These are phyloP conservation scores for Morpho deidamia DNA, from an alignment of 2,888 invertebrate genomes.

Conservation along the genomic window DNA sequence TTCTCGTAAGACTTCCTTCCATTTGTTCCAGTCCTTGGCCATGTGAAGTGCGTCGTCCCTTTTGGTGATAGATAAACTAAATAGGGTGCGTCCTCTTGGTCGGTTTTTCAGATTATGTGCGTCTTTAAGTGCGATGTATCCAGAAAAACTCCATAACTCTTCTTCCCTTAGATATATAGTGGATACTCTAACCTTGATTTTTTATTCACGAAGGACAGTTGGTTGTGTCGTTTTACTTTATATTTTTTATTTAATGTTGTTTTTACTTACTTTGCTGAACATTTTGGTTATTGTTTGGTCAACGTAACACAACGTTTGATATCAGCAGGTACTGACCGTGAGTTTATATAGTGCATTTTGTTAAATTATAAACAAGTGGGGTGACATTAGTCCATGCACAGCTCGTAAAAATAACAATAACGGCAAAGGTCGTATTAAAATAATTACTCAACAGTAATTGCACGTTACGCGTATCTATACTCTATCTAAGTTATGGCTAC, in stretches of 20 bases:
- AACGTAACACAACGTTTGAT: constrained; percentile 19
- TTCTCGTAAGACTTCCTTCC: too few species aligned
- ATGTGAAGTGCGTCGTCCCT: too few species aligned
- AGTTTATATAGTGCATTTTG: constrained; percentile 20
- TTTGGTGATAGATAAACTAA: too few species aligned
- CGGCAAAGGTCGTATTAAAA: constrained; percentile 14
- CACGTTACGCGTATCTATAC: constrained; percentile 3
- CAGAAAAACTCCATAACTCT: too few species aligned
- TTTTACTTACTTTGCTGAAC: constrained; percentile 17
- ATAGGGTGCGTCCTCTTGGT: too few species aligned
- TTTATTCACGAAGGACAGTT: too few species aligned
- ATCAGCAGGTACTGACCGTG: constrained; percentile 11
- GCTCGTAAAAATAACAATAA: constrained; percentile 16
- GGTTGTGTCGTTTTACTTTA: too few species aligned
- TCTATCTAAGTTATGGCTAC: neutral
- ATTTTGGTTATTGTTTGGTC: constrained; percentile 15
- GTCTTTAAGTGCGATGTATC: too few species aligned
- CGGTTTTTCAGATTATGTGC: too few species aligned
- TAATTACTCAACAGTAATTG: constrained; percentile 13
- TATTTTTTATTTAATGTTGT: neutral
- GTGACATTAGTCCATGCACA: constrained; percentile 12
- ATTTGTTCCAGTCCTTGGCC: too few species aligned
- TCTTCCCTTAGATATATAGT: too few species aligned
- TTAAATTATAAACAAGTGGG: constrained; percentile 12
- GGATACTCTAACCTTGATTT: too few species aligned